These are phyloP conservation scores for Gallinago paraguaiae DNA, from an alignment of 2,113 vertebrate species.

Conservation along the genomic window DNA sequence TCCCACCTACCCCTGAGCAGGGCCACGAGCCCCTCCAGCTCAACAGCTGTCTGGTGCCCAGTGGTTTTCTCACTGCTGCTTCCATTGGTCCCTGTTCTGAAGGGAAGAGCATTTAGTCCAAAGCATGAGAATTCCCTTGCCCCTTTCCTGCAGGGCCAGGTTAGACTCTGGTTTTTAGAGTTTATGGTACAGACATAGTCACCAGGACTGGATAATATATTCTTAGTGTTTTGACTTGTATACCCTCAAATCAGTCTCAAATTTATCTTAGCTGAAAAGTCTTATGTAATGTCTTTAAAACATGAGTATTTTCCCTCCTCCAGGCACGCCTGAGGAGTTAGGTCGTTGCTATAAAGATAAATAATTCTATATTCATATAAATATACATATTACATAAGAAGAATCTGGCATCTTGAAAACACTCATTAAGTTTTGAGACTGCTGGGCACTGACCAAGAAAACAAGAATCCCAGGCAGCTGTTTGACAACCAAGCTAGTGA, in stretches of 20 bases:
- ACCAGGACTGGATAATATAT: background rate
- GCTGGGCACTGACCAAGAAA: background rate
- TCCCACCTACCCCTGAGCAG: background rate
- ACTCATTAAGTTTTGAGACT: background rate
- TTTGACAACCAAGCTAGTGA: background rate
- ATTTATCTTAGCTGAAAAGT: background rate
- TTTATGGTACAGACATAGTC: background rate
- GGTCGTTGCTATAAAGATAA: slow-evolving; percentile 15
- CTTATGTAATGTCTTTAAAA: slow-evolving; percentile 8
- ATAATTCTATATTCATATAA: background rate
- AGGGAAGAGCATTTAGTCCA: background rate
- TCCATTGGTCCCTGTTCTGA: background rate
- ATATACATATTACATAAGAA: slow-evolving; percentile 14
- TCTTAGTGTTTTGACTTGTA: background rate
- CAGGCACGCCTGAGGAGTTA: background rate
- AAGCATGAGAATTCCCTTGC: background rate
- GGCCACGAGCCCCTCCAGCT: background rate
- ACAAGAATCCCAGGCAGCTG: background rate
- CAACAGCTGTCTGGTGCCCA: fast-evolving
- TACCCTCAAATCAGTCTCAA: background rate
- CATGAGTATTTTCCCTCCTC: background rate
- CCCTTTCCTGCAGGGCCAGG: background rate
- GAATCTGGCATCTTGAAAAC: background rate
- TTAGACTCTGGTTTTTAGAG: background rate
- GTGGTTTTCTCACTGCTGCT: background rate